Base-by-base conservation (phyloP, 2,113 vertebrate species). In the Salvelinus namaycush region DNA sequence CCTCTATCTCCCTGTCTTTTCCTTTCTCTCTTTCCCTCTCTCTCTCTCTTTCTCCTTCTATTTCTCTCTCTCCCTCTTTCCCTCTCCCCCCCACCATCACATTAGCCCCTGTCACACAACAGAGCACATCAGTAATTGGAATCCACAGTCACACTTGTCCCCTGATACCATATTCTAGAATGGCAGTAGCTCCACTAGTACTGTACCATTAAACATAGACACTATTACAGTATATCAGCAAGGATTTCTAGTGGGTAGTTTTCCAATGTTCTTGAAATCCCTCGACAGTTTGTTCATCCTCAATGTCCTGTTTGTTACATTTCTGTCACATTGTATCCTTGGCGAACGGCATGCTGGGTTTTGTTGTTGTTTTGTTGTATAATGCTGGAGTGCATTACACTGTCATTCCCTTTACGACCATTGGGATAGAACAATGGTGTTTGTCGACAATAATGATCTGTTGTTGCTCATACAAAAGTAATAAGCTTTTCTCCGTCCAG, bases 351-450 rank as follows among this genome's bases (percentile, higher is more conserved):
- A 18, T 27, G 29, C 5, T 26, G 64, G 64, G 2, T 26, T 67
- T 65, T 70, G 68, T 81, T 59, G n/a, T 44, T 20, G 8, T 44
- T 2, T 2, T 44, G 39, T 44, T 11, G 39, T 11, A 44, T 44
- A 68, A 66, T 78, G 75, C 68, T 59, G 29, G 60, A 73, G 13
- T 29, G 60, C 44, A 72, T 76, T 57, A 70, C 59, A n/a, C 39
- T 5, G 20, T 57, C 72, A 11, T n/a, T 9, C 14, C 65, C 75
- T 81, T 74, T 54, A 62, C 2, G 18, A 1, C 20, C 59, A 60
- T 22, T 22, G 7, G 2, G 20, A 60, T 22, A 39, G 64, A 78
- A 65, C 69, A 82, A 68, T 69, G n/a, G 62, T 20, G 29, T 68
- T 59, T 62, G 51, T 68, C 75, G 34, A 39, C 54, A 54, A 74